A percentile compares a stretch with the other conserved stretches of the same genome.
phyloP scores from a whole-genome alignment of 2,888 invertebrate genomes.

The Drosophila prostipennis region DNA sequence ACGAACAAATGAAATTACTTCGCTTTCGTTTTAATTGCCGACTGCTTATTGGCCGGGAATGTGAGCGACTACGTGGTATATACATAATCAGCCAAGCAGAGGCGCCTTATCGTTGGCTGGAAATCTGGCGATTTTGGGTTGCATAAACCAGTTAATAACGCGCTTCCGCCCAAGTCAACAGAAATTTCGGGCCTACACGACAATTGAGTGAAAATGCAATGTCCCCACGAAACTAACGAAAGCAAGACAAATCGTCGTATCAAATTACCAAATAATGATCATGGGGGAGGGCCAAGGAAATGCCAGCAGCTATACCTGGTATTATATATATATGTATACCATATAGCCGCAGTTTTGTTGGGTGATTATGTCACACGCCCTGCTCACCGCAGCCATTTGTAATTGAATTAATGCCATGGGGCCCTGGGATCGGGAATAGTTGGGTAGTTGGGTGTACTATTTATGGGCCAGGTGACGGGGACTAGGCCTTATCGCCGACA shows the following conservation, averaged over 20 bases:
- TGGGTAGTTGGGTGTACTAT: conserved; percentile 44
- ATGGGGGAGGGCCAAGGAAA: conserved; percentile 51
- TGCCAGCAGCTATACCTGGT: conserved; percentile 14
- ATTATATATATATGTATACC: too few species aligned
- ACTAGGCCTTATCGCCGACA: conserved; percentile 72
- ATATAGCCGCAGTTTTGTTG: conserved; percentile 24
- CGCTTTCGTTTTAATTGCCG: conserved; percentile 80
- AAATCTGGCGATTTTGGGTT: conserved; percentile 80
- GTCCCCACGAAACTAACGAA: conserved; percentile 40
- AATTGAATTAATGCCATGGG: conserved; percentile 77
- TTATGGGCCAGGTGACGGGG: conserved; percentile 70
- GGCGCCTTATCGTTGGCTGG: conserved; percentile 61
- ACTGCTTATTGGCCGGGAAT: conserved; percentile 58
- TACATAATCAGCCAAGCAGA: conserved; percentile 37
- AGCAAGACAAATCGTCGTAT: conserved; percentile 79
- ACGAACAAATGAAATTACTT: conserved; percentile 77
- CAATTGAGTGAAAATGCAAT: conserved; percentile 77
- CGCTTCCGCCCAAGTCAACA: conserved; percentile 78
- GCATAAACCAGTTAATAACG: conserved; percentile 83
- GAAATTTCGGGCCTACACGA: conserved; percentile 60
- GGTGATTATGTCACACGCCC: conserved; percentile 78
- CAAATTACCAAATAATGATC: conserved; percentile 77
- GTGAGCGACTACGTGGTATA: conserved; percentile 1
- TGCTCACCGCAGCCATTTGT: conserved; percentile 76
- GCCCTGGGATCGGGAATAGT: conserved; percentile 25